Evolutionary conservation across 64 coral and sea anemone species (phyloP), one percentile per base, ranked within the genome.

Genomic region (Trachythela sp.): DNA sequence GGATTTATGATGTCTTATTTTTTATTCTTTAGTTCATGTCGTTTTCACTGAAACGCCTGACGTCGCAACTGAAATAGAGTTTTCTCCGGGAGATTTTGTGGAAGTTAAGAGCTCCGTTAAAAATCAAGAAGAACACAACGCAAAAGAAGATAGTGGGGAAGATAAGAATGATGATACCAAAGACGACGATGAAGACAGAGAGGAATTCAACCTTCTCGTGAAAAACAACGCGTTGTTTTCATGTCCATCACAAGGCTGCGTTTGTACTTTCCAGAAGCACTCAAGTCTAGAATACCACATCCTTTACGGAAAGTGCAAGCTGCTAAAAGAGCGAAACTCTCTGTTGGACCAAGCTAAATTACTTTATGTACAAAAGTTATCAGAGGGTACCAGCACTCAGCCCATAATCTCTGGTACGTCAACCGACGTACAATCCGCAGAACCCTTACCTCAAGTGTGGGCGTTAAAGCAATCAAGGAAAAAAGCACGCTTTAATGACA

Each of bases 401-500:
- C 43, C 86, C 0, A 70, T 75, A 24, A 85, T 94, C 8, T 24
- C 77, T 5, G 67, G 89, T 43, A 43, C 86, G 17, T 54, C 77
- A 2, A 31, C 48, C 64, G 20, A 41, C 50, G 43, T 54, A 26
- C 33, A 39, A 77, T 45, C 11, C 26, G 39, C 39, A 48, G 15
- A 86, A 30, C 36, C 40, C 22, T 31, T 90, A 26, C 39, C 22
- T 4, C 84, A 59, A 43, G 88, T 88, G 26, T 90, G 88, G 92
- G 92, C 84, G 10, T 56, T 93, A 13, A 84, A 48, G 72, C 29
- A 56, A 41, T 7, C 84, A 43, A 86, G 68, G 34, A 89, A 83
- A 58, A 33, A 48, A 40, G 48, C 70, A 39, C 85, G 94, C 26
- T 95, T 95, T 86, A 90, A 67, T 77, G 77, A 84, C 22, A 87